phyloP scores from a whole-genome alignment of 2,888 invertebrate genomes.

The Platycheirus albimanus region DNA sequence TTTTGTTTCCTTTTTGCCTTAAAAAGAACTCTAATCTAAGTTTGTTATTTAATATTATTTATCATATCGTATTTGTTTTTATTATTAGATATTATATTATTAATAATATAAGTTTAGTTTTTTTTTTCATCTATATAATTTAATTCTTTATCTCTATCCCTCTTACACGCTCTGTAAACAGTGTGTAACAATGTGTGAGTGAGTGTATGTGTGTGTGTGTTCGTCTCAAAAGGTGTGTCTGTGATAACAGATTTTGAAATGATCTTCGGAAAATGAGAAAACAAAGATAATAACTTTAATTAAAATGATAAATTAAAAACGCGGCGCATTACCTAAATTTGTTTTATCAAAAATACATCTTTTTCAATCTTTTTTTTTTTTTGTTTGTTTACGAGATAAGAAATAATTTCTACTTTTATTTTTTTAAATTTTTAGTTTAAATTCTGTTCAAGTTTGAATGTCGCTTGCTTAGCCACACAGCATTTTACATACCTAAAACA shows the following conservation, averaged over 20 bases:
- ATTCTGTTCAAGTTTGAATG: conserved; percentile 25
- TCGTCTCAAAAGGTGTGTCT: conserved; percentile 16
- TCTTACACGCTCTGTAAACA: conserved; percentile 50
- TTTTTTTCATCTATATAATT: conserved; percentile 52
- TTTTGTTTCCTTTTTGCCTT: conserved; percentile 47
- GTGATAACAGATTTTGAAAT: conserved; percentile 52
- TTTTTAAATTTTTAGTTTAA: conserved; percentile 23
- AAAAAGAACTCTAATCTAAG: conserved; percentile 59
- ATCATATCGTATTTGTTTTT: conserved; percentile 44
- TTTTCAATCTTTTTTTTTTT: conserved; percentile 54
- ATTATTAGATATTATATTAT: no score
- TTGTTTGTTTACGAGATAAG: conserved; percentile 50
- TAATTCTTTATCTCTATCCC: conserved; percentile 34
- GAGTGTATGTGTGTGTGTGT: conserved; percentile 32
- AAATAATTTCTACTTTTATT: conserved; percentile 20
- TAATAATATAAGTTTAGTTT: conserved; percentile 57
- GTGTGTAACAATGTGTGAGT: conserved; percentile 47
- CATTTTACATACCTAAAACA: conserved; percentile 30
- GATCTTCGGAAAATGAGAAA: conserved; percentile 26
- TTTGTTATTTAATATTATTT: conserved; percentile 56
- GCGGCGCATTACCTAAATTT: conserved; percentile 73
- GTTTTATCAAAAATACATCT: conserved; percentile 74
- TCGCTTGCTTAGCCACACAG: conserved; percentile 31
- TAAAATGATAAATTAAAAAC: conserved; percentile 43
- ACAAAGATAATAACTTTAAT: conserved; percentile 30